Conservation (phyloP, 2,113 vertebrate species). For the Otis tarda region DNA sequence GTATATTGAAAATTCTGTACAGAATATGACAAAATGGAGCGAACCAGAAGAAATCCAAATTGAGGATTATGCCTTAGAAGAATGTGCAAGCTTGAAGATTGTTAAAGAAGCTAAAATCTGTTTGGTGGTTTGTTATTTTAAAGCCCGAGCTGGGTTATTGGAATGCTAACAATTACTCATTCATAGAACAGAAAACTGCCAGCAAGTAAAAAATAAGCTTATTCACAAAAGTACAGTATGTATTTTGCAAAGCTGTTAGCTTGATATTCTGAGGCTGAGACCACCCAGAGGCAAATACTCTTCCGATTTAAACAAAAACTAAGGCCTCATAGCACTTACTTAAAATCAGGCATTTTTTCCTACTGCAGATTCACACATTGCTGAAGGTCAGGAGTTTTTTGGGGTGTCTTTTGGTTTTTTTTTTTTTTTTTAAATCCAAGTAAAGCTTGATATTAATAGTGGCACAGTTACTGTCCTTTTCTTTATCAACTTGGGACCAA, state of each 20-base stretch:
- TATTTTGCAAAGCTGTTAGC: neutral
- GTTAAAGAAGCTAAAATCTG: neutral
- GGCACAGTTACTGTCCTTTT: slow-evolving; percentile 5
- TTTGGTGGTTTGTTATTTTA: neutral
- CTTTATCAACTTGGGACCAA: slow-evolving; percentile 16
- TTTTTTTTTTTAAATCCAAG: neutral
- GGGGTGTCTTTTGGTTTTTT: neutral
- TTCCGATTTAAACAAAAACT: neutral
- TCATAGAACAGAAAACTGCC: neutral
- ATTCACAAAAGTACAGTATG: neutral
- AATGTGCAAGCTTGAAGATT: neutral
- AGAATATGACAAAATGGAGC: neutral
- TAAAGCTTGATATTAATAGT: neutral
- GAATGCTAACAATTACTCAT: neutral
- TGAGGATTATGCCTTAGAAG: neutral
- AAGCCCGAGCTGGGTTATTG: neutral
- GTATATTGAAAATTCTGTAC: neutral
- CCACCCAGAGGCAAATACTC: neutral
- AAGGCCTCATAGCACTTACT: neutral
- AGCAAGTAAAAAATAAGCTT: neutral
- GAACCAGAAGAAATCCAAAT: neutral
- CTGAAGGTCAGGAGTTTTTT: neutral
- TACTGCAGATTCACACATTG: neutral
- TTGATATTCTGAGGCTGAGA: neutral
- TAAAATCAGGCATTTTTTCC: neutral